Percentiles rank a stretch among this genome's conserved stretches.
These are phyloP conservation scores for Sminthurinus aureus DNA, from an alignment of 2,888 invertebrate species.

Conservation along the genomic window DNA sequence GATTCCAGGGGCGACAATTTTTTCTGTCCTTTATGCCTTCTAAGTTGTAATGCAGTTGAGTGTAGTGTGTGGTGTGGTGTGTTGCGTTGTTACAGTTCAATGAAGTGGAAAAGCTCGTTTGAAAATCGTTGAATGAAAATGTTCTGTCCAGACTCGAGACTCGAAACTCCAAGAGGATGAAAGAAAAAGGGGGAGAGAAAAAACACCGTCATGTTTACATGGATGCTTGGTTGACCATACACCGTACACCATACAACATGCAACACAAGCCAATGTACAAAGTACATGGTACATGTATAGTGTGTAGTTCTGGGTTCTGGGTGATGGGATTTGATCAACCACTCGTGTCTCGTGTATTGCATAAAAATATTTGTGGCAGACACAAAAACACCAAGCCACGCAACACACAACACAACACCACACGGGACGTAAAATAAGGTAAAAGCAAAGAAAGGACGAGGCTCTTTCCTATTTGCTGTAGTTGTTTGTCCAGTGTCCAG, in stretches of 20 bases:
- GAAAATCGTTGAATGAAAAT: slow-evolving; percentile 41
- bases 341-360: background rate
- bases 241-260: too few relatives aligned
- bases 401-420: too few relatives aligned
- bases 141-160: slow-evolving; percentile 7
- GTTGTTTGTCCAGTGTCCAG: too few relatives aligned
- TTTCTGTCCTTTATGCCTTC: too few relatives aligned
- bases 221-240: background rate
- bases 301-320: background rate
- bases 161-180: background rate
- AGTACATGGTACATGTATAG: background rate
- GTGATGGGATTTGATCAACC: background rate
- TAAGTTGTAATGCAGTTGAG: too few relatives aligned
- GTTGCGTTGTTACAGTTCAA: slow-evolving; percentile 41
- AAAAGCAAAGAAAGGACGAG: background rate
- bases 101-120: slow-evolving; percentile 45
- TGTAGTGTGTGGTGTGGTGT: background rate
- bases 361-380: background rate
- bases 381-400: background rate
- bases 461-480: background rate
- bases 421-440: background rate
- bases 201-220: background rate
- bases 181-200: background rate
- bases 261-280: too few relatives aligned
- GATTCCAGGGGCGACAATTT: too few relatives aligned